These are phyloP conservation scores for Matsumurasca onukii DNA, from an alignment of 1,140 invertebrate genomes.

Conservation along the genomic window DNA sequence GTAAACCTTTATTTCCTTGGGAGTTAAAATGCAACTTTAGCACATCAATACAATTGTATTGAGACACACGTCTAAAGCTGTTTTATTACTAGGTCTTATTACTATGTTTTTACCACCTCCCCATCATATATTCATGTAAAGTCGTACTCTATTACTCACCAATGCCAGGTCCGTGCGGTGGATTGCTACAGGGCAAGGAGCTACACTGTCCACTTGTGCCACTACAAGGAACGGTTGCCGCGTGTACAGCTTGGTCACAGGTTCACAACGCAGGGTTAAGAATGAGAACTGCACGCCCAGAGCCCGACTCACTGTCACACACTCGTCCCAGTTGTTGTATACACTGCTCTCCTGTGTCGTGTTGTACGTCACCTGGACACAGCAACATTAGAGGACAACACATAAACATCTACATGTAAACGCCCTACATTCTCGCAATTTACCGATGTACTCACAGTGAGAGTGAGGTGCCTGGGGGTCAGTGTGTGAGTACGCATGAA, in stretches of 20 bases:
- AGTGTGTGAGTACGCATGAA: conserved; percentile 30
- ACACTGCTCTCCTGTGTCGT: conserved; percentile 39
- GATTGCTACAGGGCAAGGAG: conserved; percentile 68
- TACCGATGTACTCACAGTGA: conserved; percentile 31
- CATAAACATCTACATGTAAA: no score
- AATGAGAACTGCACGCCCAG: conserved; percentile 69
- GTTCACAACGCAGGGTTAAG: conserved; percentile 62
- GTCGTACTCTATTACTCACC: no score
- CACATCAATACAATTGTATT: no score
- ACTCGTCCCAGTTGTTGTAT: conserved; percentile 60
- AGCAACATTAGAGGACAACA: background rate
- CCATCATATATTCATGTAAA: no score
- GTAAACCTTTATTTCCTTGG: no score
- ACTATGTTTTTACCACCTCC: no score
- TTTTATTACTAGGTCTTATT: no score
- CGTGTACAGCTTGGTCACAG: conserved; percentile 63
- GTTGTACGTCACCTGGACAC: conserved; percentile 28
- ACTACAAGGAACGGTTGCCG: conserved; percentile 68
- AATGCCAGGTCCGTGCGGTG: conserved; percentile 63
- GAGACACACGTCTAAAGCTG: no score
- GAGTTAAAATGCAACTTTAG: no score
- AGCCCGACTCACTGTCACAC: conserved; percentile 64
- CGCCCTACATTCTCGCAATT: no score
- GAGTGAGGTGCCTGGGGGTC: conserved; percentile 30
- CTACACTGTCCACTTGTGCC: conserved; percentile 64